Conservation (phyloP, 2,888 invertebrate genomes). For the Ectemnius lituratus region DNA sequence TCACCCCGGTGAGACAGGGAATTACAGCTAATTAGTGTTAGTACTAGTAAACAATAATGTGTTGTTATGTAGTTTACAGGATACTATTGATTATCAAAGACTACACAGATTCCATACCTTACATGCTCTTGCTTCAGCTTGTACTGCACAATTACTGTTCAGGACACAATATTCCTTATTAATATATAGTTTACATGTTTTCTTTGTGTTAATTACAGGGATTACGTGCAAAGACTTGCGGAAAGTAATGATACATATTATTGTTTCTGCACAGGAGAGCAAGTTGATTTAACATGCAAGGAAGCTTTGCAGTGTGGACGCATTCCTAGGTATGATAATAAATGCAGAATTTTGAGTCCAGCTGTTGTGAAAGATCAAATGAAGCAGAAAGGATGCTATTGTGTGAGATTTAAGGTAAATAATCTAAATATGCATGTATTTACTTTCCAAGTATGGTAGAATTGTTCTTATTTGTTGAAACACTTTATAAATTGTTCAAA, state of each 20-base stretch:
- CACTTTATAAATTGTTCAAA: too few relatives aligned
- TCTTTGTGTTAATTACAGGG: slow-evolving; percentile 77
- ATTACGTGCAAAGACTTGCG: slow-evolving; percentile 83
- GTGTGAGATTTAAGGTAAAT: slow-evolving; percentile 89
- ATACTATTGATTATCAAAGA: too few relatives aligned
- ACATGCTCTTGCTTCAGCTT: too few relatives aligned
- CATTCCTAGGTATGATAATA: slow-evolving; percentile 94
- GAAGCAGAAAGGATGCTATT: slow-evolving; percentile 82
- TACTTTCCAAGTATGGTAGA: slow-evolving; percentile 7
- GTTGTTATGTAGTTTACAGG: too few relatives aligned
- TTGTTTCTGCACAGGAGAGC: slow-evolving; percentile 92
- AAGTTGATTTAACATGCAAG: slow-evolving; percentile 89
- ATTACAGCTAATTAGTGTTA: too few relatives aligned
- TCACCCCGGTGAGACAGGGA: too few relatives aligned
- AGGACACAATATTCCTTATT: too few relatives aligned
- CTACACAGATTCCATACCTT: too few relatives aligned
- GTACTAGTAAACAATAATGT: too few relatives aligned
- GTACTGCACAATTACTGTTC: background rate
- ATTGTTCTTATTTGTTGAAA: background rate
- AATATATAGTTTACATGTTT: too few relatives aligned
- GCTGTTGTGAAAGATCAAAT: slow-evolving; percentile 84
- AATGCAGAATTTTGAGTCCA: slow-evolving; percentile 86
- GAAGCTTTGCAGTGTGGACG: slow-evolving; percentile 87
- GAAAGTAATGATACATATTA: slow-evolving; percentile 89
- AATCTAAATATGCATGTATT: slow-evolving; percentile 22